phyloP scores from a whole-genome alignment of 2,888 invertebrate genomes.

The Tachystola acroxantha region DNA sequence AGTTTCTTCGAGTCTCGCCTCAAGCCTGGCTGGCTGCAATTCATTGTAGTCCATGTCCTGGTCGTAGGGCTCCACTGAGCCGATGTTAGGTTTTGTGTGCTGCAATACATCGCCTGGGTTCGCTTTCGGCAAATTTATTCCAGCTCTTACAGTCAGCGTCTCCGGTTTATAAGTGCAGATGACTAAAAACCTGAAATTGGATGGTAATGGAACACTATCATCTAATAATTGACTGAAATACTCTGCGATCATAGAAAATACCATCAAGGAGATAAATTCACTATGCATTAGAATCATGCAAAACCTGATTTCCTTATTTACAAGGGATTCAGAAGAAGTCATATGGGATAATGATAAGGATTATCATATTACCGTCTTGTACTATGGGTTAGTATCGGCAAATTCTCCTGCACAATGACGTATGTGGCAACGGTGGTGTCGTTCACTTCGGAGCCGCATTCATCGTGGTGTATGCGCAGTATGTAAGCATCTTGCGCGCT shows the following conservation, averaged over 20 bases:
- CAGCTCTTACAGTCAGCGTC: slow-evolving; percentile 88
- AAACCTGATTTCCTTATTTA: too few relatives aligned
- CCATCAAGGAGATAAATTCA: too few relatives aligned
- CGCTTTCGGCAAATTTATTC: slow-evolving; percentile 83
- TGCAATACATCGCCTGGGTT: slow-evolving; percentile 69
- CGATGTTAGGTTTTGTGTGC: slow-evolving; percentile 54
- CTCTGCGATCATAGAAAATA: too few relatives aligned
- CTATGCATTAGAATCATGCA: too few relatives aligned
- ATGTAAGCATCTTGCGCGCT: slow-evolving; percentile 86
- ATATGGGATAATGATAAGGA: too few relatives aligned
- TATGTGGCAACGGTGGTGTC: slow-evolving; percentile 89
- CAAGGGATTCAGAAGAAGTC: too few relatives aligned
- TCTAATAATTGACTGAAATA: background rate
- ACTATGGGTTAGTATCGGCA: slow-evolving; percentile 89
- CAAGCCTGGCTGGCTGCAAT: slow-evolving; percentile 65
- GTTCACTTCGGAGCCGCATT: slow-evolving; percentile 86
- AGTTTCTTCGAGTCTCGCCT: slow-evolving; percentile 55
- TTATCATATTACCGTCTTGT: slow-evolving; percentile 77
- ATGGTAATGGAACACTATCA: too few relatives aligned
- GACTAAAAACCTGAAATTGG: slow-evolving; percentile 85
- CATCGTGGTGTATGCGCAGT: slow-evolving; percentile 84
- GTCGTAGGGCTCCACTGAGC: slow-evolving; percentile 65
- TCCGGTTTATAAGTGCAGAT: slow-evolving; percentile 90
- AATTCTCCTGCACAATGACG: slow-evolving; percentile 89
- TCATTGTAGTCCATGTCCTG: slow-evolving; percentile 65